phyloP scores from a whole-genome alignment of 2,888 invertebrate genomes.

The Hydropsyche betteni region DNA sequence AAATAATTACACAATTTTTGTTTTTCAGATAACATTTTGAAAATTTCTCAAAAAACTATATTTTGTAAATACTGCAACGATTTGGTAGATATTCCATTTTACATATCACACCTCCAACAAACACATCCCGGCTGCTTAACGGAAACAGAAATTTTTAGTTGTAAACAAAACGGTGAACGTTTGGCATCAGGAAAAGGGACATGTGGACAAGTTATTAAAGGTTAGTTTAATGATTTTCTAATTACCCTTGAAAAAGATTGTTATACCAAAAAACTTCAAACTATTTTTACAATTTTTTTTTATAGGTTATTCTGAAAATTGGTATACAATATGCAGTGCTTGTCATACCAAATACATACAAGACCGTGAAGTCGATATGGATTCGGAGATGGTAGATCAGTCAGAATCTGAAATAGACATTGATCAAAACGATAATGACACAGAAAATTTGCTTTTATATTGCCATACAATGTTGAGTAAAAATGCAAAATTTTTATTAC shows the following conservation, averaged over 20 bases:
- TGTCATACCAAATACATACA: conserved; percentile 24
- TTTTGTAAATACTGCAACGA: conserved; percentile 14
- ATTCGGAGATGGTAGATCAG: conserved; percentile 24
- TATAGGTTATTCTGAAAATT: neutral
- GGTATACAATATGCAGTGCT: conserved; percentile 3
- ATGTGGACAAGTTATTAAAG: conserved; percentile 12
- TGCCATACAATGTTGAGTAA: conserved; percentile 83
- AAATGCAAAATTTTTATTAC: conserved; percentile 93
- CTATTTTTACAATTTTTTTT: neutral
- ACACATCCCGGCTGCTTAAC: neutral
- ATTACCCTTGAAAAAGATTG: neutral
- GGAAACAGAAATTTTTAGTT: conserved; percentile 11
- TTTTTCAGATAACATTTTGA: neutral
- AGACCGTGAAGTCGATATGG: neutral
- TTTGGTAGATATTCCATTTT: neutral
- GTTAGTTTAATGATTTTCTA: neutral
- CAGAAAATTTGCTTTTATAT: conserved; percentile 22
- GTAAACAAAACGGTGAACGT: neutral
- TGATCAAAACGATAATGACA: conserved; percentile 18
- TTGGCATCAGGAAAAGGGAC: neutral
- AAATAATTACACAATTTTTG: neutral
- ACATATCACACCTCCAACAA: neutral
- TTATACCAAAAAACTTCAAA: neutral
- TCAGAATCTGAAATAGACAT: conserved; percentile 26
- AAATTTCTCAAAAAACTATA: neutral